These are phyloP conservation scores for Sebastes trivittatus DNA, from an alignment of 2,797 vertebrate species.

Conservation along the genomic window DNA sequence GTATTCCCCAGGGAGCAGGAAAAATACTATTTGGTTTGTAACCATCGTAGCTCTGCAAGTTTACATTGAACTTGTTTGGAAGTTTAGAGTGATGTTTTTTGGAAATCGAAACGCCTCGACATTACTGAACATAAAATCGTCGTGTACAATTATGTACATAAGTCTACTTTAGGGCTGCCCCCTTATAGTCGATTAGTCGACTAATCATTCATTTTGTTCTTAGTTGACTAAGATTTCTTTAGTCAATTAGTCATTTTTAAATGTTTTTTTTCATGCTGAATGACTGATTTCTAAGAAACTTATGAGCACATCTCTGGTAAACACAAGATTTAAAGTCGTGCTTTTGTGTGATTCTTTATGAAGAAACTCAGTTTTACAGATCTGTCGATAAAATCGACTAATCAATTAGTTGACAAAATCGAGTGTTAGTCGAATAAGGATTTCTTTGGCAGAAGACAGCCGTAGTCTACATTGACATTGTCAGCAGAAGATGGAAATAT, in stretches of 20 bases:
- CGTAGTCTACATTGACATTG: background rate
- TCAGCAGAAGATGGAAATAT: background rate
- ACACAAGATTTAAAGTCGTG: no score
- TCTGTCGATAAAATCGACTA: no score
- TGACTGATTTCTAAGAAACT: no score
- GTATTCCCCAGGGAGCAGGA: slow-evolving; percentile 25
- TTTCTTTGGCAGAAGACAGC: no score
- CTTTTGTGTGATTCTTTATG: no score
- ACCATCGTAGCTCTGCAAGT: background rate
- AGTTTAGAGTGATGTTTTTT: background rate
- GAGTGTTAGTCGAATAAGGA: background rate
- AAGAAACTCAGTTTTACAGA: background rate
- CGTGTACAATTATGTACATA: background rate
- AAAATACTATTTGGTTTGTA: slow-evolving; percentile 20
- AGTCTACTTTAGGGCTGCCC: background rate
- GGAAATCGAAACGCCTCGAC: background rate
- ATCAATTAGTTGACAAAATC: background rate
- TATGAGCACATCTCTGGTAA: no score
- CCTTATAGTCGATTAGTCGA: no score
- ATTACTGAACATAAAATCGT: background rate
- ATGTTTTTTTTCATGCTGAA: no score
- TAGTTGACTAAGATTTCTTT: no score
- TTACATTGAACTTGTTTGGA: background rate
- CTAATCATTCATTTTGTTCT: no score
- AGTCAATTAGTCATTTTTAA: no score